phyloP scores from a whole-genome alignment of 2,113 vertebrate species.

The Todiramphus chloris region DNA sequence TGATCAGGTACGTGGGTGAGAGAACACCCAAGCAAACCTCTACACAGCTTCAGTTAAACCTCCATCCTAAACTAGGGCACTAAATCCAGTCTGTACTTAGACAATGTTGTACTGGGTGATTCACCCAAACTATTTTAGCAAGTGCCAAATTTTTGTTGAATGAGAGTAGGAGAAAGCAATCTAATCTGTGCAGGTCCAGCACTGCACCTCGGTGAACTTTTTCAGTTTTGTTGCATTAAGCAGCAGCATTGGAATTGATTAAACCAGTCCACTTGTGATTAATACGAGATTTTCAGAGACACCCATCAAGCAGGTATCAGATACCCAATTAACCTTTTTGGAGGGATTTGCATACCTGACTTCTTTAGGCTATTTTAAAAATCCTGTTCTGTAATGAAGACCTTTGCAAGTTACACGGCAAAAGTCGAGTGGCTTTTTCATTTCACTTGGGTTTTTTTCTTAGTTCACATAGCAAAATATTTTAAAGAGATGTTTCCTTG shows the following conservation, averaged over 20 bases:
- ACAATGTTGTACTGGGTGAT: not conserved
- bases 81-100: not conserved
- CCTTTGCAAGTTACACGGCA: not conserved
- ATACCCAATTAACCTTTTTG: not conserved
- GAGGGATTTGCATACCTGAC: not conserved
- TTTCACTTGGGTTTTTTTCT: not conserved
- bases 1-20: not conserved
- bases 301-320: not conserved
- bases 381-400: not conserved
- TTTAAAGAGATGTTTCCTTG: not conserved
- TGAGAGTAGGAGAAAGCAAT: not conserved
- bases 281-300: not conserved
- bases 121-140: not conserved
- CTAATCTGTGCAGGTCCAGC: not conserved
- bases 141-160: not conserved
- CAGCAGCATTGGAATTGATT: not conserved
- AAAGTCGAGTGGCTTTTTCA: not conserved
- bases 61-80: not conserved
- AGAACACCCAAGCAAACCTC: not conserved
- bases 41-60: not conserved
- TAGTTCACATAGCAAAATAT: not conserved
- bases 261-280: not conserved
- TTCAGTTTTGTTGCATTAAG: not conserved
- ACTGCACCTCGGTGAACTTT: not conserved
- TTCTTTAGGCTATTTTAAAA: not conserved